Evolutionary conservation across 1,140 invertebrate genomes (phyloP).

Genomic region (Dermatophagoides farinae): DNA sequence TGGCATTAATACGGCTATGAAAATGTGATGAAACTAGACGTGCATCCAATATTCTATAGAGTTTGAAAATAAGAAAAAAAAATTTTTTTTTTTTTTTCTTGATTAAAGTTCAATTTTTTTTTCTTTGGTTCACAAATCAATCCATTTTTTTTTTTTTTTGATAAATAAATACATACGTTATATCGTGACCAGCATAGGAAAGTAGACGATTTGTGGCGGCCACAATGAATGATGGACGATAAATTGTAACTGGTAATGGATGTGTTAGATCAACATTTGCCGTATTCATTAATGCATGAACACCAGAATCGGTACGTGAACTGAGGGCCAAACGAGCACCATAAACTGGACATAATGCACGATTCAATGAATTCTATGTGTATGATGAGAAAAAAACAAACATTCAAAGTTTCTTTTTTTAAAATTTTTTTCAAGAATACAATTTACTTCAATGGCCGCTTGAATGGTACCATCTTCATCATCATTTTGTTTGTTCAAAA

Average conservation of each 20-base stretch:
- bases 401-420: not conserved
- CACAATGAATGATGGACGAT: constrained; percentile 10
- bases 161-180: constrained; percentile 12
- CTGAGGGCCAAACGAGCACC: constrained; percentile 2
- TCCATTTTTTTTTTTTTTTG: not conserved
- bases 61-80: not conserved
- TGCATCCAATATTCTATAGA: constrained; percentile 11
- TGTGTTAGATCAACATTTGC: constrained; percentile 19
- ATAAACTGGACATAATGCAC: constrained; percentile 9
- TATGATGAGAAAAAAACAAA: not conserved
- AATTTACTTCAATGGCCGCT: not conserved
- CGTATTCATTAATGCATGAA: constrained; percentile 18
- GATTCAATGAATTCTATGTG: not conserved
- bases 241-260: constrained; percentile 9
- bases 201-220: constrained; percentile 13
- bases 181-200: constrained; percentile 15
- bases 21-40: constrained; percentile 14
- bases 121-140: constrained; percentile 9
- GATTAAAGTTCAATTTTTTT: too few species aligned
- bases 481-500: not conserved
- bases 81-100: too few species aligned
- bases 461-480: constrained; percentile 8
- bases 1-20: constrained; percentile 13
- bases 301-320: constrained; percentile 19
- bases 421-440: not conserved